Base-by-base conservation (phyloP, 2,888 invertebrate genomes). In the Pomacea canaliculata region DNA sequence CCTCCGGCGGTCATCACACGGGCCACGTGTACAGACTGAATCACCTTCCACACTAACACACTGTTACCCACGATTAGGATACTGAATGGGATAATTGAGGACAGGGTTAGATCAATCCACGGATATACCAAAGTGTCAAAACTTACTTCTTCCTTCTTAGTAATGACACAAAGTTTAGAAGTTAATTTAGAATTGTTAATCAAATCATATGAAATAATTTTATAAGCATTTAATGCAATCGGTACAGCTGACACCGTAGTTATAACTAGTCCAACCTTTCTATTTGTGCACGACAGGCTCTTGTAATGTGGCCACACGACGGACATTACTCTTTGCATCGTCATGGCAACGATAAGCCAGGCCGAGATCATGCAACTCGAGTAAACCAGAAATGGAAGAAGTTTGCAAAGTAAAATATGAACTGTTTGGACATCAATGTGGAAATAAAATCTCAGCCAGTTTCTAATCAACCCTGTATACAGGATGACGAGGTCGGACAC, bases 271-370 rank as follows among this genome's bases (percentile, higher is more conserved):
- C 69, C 65, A 0, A 85, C 83, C 12, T 76, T 75, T 19, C 77
- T 76, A 19, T 78, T 79, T 7, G 81, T 84, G 67, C 83, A 86
- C 27, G 78, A 71, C 0, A 72, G 51, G 71, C 78, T 83, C 10
- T 83, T 83, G 3, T 72, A 77, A 71, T 85, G 83, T 7, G 87
- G 87, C 71, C 84, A 77, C 77, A 84, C 85, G 4, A 84, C 83
- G 0, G 84, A 82, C 13, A 86, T 78, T 0, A 84, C 83, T 19
- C 87, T 70, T 65, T 87, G 86, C 48, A 85, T 37, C 0, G 87
- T 86, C 51, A 88, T 84, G 16, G 81, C 80, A 16, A 85, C 84
- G 51, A 88, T 79, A 18, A 87, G 82, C 88, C 88, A 88, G 0
- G 85, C 83, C 1, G 87, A 85, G 68, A 84, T 81, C 65, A 85